Evolutionary conservation across 2,888 invertebrate species (phyloP).

Genomic region (Petrolisthes manimaculis): DNA sequence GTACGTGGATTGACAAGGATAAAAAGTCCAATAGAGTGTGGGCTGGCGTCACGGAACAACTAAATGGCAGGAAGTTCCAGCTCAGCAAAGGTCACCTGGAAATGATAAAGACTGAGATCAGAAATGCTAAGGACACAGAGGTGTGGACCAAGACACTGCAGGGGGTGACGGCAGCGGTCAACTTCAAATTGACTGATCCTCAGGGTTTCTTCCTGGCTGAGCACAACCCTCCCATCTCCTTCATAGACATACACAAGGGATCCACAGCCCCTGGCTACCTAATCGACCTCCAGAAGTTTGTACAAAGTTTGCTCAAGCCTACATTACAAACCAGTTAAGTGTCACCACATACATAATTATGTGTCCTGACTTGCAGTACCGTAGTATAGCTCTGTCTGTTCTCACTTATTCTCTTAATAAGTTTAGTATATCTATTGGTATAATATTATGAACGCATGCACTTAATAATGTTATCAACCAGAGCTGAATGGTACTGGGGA

Average conservation of each 20-base stretch:
- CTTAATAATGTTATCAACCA: too few relatives aligned
- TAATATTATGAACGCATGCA: too few relatives aligned
- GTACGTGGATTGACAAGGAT: neutral
- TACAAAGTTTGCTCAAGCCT: neutral
- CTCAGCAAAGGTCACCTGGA: neutral
- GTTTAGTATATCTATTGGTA: too few relatives aligned
- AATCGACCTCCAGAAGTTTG: neutral
- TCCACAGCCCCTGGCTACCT: neutral
- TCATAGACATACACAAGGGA: neutral
- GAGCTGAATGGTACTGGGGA: too few relatives aligned
- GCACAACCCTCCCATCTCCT: neutral
- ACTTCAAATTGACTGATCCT: neutral
- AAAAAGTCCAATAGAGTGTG: neutral
- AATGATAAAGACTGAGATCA: neutral
- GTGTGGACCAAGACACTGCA: neutral
- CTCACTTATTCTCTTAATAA: too few relatives aligned
- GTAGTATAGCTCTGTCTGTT: too few relatives aligned
- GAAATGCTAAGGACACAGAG: neutral
- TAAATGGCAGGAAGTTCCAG: neutral
- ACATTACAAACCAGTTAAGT: too few relatives aligned
- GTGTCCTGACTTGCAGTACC: too few relatives aligned
- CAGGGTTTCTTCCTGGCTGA: neutral
- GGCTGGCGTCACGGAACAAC: neutral
- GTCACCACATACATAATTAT: too few relatives aligned
- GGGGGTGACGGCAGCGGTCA: neutral